These are phyloP conservation scores for Falco concolor DNA, from an alignment of 2,797 vertebrate species.

Conservation along the genomic window DNA sequence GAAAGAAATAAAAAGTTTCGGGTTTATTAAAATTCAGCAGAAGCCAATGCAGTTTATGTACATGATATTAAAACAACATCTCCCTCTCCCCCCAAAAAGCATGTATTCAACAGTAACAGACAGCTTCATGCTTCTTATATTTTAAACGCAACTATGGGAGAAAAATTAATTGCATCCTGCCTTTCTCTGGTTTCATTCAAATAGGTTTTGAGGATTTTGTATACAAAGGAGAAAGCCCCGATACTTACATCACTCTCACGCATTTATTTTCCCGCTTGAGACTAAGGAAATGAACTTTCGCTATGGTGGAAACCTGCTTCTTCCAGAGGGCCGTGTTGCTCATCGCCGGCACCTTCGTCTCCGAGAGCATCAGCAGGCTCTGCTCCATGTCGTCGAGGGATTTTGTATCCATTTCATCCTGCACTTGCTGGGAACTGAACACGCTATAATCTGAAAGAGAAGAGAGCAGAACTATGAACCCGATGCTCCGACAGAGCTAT, in stretches of 20 bases:
- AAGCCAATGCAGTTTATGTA: not conserved
- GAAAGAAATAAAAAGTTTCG: conserved; percentile 40
- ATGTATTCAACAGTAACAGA: not conserved
- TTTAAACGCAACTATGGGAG: not conserved
- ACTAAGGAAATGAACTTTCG: conserved; percentile 88
- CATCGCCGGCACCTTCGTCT: conserved; percentile 71
- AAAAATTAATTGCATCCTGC: not conserved
- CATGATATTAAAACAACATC: not conserved
- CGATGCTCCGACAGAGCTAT: not conserved
- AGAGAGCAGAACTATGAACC: not conserved
- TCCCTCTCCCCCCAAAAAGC: not conserved
- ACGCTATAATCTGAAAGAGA: conserved; percentile 86
- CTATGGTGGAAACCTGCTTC: conserved; percentile 86
- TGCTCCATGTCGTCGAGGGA: conserved; percentile 86
- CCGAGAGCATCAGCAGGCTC: conserved; percentile 84
- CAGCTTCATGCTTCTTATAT: not conserved
- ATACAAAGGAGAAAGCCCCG: fast-evolving
- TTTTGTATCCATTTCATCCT: conserved; percentile 74
- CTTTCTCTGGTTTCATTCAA: not conserved
- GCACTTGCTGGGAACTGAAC: conserved; percentile 81
- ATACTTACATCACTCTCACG: conserved; percentile 85
- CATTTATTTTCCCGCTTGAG: conserved; percentile 87
- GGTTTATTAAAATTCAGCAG: not conserved
- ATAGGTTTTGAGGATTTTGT: not conserved
- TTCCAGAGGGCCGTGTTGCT: conserved; percentile 82